Percentiles rank a stretch among this genome's conserved stretches.
These are phyloP conservation scores for Lemur catta DNA, from an alignment of 2,797 vertebrate species.

Conservation along the genomic window DNA sequence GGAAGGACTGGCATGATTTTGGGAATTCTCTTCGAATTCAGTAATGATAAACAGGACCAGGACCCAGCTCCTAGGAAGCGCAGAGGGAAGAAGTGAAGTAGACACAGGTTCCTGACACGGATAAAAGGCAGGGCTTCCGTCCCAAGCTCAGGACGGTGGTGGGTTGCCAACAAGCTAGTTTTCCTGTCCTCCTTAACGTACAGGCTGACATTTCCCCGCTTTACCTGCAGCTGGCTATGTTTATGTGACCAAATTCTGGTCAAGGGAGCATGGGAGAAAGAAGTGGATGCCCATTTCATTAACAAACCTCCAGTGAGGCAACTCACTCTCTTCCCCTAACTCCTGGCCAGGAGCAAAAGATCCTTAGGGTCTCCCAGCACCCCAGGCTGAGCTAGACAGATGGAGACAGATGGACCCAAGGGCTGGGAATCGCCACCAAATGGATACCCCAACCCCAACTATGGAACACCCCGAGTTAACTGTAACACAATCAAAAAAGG, in stretches of 20 bases:
- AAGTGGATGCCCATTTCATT: neutral
- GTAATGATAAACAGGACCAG: neutral
- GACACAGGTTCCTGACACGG: neutral
- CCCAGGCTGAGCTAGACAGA: neutral
- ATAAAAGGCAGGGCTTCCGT: neutral
- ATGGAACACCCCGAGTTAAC: neutral
- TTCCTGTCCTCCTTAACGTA: neutral
- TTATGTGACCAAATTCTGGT: neutral
- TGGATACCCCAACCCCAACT: too few species aligned
- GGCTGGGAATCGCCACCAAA: neutral
- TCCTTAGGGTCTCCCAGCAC: neutral
- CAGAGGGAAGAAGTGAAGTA: neutral
- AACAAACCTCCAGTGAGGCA: neutral
- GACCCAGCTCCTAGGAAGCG: neutral
- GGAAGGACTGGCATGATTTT: neutral
- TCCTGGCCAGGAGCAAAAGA: neutral
- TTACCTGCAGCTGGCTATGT: neutral
- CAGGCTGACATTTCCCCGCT: neutral
- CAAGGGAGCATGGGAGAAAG: neutral
- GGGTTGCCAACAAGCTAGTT: neutral
- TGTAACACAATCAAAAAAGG: neutral
- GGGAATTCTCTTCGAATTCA: neutral
- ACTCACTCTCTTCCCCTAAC: neutral
- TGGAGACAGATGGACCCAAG: neutral
- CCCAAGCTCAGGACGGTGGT: fast-evolving